phyloP scores from a whole-genome alignment of 2,888 invertebrate genomes.

The Brachyptera risi region DNA sequence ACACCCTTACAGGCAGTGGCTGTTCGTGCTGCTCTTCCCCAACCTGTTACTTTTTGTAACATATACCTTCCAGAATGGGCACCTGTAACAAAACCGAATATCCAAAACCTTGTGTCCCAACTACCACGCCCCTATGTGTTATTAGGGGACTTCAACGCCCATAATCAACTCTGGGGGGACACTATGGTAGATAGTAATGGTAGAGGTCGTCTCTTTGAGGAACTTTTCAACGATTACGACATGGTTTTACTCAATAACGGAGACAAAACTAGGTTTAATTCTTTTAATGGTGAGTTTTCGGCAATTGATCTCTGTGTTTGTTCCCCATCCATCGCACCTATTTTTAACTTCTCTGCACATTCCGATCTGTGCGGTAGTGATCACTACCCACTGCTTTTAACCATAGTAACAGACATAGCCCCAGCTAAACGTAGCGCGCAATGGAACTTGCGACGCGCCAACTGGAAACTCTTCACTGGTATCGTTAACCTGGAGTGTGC shows the following conservation, averaged over 20 bases:
- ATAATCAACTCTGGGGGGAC: constrained; percentile 9
- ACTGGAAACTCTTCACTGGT: not conserved
- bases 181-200: not conserved
- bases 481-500: not conserved
- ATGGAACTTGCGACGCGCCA: not conserved
- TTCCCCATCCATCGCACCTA: not conserved
- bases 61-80: not conserved
- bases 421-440: not conserved
- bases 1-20: constrained; percentile 2
- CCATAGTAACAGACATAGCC: not conserved
- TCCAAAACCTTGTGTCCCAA: not conserved
- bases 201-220: constrained; percentile 13
- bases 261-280: not conserved
- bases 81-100: not conserved
- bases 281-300: too few species aligned
- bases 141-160: constrained; percentile 17
- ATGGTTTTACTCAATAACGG: not conserved
- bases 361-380: not conserved
- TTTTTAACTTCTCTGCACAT: not conserved
- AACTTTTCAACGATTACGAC: not conserved
- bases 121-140: not conserved
- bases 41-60: not conserved
- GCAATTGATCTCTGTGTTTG: not conserved
- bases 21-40: not conserved
- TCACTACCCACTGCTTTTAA: not conserved